A percentile compares a stretch with the other conserved stretches of the same genome.
These are phyloP conservation scores for Oreonectes daqikongensis DNA, from an alignment of 2,797 vertebrate genomes.

Conservation along the genomic window DNA sequence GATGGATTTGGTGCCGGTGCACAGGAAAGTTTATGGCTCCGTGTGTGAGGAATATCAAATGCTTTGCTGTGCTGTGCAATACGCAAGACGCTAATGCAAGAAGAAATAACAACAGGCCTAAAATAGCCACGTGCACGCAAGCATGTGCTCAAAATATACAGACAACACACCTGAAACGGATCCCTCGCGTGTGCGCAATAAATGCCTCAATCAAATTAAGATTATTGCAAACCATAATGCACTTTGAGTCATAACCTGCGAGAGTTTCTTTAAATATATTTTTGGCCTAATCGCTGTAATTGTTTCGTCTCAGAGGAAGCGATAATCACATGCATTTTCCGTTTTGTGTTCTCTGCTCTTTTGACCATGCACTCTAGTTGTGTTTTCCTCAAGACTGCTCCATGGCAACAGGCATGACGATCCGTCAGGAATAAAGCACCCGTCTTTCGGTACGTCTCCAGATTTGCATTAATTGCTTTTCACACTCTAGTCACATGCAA, in stretches of 20 bases:
- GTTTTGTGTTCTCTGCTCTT: conserved; percentile 21
- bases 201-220: background rate
- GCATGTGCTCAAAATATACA: background rate
- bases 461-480: conserved; percentile 22
- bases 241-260: conserved; percentile 3
- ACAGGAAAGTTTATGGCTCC: conserved; percentile 40
- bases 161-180: background rate
- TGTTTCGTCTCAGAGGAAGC: conserved; percentile 12
- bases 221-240: conserved; percentile 10
- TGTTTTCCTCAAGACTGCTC: conserved; percentile 45
- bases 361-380: conserved; percentile 43
- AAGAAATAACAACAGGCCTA: conserved; percentile 13
- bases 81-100: background rate
- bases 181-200: background rate
- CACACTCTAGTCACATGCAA: conserved; percentile 40
- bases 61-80: conserved; percentile 33
- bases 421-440: conserved; percentile 37
- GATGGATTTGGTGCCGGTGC: conserved; percentile 41
- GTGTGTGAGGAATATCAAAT: conserved; percentile 15
- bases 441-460: conserved; percentile 26
- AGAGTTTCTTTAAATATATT: conserved; percentile 39
- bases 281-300: conserved; percentile 42
- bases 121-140: conserved; percentile 5
- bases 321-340: conserved; percentile 28
- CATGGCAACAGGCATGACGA: conserved; percentile 54